Percentiles rank a stretch among this genome's conserved stretches.
Evolutionary conservation across 2,113 vertebrate genomes (phyloP).

Genomic region (Marcusenius ussheri): DNA sequence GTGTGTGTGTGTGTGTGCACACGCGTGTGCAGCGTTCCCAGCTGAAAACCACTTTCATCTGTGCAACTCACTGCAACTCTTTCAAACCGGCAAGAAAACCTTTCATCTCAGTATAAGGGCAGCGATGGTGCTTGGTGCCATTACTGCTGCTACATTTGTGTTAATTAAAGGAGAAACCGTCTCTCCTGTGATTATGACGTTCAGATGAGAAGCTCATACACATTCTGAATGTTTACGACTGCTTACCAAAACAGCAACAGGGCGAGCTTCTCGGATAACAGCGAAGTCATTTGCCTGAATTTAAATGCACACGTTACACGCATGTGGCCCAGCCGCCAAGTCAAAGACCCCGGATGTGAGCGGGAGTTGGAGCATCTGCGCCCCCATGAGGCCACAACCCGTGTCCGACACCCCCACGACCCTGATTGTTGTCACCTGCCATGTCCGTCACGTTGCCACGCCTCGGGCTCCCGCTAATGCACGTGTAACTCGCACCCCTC

Average conservation of each 20-base stretch:
- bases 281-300: not conserved
- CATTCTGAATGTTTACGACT: not conserved
- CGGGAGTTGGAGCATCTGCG: not conserved
- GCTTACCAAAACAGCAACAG: not conserved
- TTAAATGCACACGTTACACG: not conserved
- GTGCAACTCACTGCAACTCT: not conserved
- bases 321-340: not conserved
- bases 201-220: not conserved
- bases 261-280: not conserved
- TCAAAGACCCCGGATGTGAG: not conserved
- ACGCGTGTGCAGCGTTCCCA: not conserved
- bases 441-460: not conserved
- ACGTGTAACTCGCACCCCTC: not conserved
- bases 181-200: not conserved
- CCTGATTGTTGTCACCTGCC: not conserved
- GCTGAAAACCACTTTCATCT: conserved; percentile 3
- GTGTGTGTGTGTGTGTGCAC: not conserved
- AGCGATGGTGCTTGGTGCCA: not conserved
- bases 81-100: not conserved
- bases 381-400: not conserved
- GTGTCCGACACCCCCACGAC: too few species aligned
- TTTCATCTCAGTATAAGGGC: conserved; percentile 14
- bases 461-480: conserved; percentile 2
- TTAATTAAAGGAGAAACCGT: not conserved
- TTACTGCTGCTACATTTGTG: not conserved